phyloP scores from a whole-genome alignment of 1,140 invertebrate genomes.

The Aphelinus atriplicis region DNA sequence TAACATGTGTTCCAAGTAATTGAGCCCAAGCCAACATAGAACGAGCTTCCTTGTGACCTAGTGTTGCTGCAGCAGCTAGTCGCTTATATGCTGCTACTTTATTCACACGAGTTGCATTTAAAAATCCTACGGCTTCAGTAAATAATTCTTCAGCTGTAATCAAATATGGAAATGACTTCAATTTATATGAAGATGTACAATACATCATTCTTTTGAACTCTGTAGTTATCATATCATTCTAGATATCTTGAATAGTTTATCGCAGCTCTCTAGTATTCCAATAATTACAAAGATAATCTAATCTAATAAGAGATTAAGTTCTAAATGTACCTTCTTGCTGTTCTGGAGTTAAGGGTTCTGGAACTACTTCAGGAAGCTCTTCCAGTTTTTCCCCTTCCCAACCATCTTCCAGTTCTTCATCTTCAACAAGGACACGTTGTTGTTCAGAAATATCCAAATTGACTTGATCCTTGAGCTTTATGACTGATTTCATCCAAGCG shows the following conservation, averaged over 20 bases:
- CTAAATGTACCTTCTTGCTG: conserved; percentile 69
- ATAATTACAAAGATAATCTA: neutral
- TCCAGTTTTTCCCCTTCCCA: conserved; percentile 53
- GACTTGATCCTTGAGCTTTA: conserved; percentile 37
- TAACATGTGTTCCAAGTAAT: conserved; percentile 80
- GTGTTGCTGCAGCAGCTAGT: conserved; percentile 78
- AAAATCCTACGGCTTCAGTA: conserved; percentile 71
- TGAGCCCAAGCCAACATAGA: conserved; percentile 87
- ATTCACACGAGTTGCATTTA: conserved; percentile 76
- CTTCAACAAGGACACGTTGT: conserved; percentile 20
- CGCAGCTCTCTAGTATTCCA: too few relatives aligned
- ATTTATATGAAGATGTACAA: neutral
- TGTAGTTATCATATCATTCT: too few relatives aligned
- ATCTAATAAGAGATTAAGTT: too few relatives aligned
- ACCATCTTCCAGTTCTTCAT: conserved; percentile 39
- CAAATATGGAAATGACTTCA: conserved; percentile 15
- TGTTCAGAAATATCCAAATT: conserved; percentile 12
- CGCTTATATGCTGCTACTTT: conserved; percentile 74
- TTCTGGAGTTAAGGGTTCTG: conserved; percentile 68
- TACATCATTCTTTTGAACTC: too few relatives aligned
- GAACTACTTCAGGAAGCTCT: conserved; percentile 61
- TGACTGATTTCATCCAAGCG: conserved; percentile 49
- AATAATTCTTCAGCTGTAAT: conserved; percentile 73
- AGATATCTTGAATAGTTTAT: too few relatives aligned
- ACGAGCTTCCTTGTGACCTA: conserved; percentile 82